Conservation (phyloP, 1,140 invertebrate genomes). For the Hydropsyche tenuis region DNA sequence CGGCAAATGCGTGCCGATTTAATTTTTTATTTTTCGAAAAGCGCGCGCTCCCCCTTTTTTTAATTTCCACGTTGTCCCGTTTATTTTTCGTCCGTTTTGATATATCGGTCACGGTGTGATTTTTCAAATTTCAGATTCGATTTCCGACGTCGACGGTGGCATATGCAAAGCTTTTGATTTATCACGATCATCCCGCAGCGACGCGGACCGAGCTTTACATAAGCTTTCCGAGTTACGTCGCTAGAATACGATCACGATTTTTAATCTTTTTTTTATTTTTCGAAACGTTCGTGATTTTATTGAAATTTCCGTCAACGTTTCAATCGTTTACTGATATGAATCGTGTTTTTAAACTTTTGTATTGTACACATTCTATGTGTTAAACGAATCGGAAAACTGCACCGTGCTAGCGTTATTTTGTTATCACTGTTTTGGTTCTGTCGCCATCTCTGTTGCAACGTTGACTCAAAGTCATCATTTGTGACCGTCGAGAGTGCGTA, state of each 20-base stretch:
- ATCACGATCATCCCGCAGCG: not conserved
- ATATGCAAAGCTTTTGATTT: conserved; percentile 26
- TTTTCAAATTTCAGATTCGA: conserved; percentile 18
- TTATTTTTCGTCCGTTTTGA: not conserved
- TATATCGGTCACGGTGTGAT: conserved; percentile 19
- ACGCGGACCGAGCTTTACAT: conserved; percentile 11
- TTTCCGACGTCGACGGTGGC: conserved; percentile 12
- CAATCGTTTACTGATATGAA: too few relatives aligned
- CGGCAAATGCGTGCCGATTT: too few relatives aligned
- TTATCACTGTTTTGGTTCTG: too few relatives aligned
- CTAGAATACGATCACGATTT: too few relatives aligned
- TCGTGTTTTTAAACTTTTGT: too few relatives aligned
- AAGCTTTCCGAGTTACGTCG: not conserved
- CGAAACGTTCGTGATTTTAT: too few relatives aligned
- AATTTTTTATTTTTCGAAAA: too few relatives aligned
- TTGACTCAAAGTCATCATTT: conserved; percentile 3
- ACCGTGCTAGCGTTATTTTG: too few relatives aligned
- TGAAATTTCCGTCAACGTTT: too few relatives aligned
- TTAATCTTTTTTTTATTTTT: too few relatives aligned
- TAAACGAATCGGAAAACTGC: too few relatives aligned
- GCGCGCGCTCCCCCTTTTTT: not conserved
- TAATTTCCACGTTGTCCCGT: conserved; percentile 7
- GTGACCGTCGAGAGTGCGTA: not conserved
- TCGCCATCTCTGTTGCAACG: not conserved
- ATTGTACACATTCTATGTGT: too few relatives aligned